These are phyloP conservation scores for Catajapyx aquilonaris DNA, from an alignment of 1,140 invertebrate species.

Conservation along the genomic window DNA sequence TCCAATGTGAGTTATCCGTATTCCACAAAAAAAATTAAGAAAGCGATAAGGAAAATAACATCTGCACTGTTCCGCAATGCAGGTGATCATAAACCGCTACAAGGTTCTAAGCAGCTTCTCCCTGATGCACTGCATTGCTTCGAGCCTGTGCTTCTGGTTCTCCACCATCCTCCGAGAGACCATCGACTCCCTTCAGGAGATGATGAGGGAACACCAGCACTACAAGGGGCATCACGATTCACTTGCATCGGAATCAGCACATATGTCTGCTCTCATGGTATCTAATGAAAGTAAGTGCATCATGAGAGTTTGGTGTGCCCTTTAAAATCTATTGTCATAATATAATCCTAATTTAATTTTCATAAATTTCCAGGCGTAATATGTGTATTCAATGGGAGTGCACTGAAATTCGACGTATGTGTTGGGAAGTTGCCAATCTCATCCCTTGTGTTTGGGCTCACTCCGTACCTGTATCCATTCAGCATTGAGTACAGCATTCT, in stretches of 20 bases:
- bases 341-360: no score
- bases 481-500: conserved; percentile 51
- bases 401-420: no score
- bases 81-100: conserved; percentile 37
- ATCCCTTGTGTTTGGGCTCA: conserved; percentile 25
- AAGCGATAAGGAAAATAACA: neutral
- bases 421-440: no score
- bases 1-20: conserved; percentile 39
- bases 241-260: conserved; percentile 1
- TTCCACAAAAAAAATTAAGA: conserved; percentile 14
- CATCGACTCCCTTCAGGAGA: conserved; percentile 25
- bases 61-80: conserved; percentile 9
- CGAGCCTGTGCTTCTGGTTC: conserved; percentile 48
- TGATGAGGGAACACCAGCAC: conserved; percentile 10
- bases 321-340: no score
- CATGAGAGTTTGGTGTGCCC: no score
- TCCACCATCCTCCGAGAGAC: conserved; percentile 47
- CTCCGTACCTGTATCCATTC: conserved; percentile 49
- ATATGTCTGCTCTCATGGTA: conserved; percentile 14
- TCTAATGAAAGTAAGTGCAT: no score
- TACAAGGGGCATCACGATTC: neutral
- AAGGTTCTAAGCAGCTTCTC: conserved; percentile 37
- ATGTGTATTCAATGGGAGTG: no score
- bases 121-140: conserved; percentile 49
- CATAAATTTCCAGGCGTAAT: no score